Evolutionary conservation across 2,113 vertebrate genomes (phyloP).

Genomic region (Atrichornis clamosus): DNA sequence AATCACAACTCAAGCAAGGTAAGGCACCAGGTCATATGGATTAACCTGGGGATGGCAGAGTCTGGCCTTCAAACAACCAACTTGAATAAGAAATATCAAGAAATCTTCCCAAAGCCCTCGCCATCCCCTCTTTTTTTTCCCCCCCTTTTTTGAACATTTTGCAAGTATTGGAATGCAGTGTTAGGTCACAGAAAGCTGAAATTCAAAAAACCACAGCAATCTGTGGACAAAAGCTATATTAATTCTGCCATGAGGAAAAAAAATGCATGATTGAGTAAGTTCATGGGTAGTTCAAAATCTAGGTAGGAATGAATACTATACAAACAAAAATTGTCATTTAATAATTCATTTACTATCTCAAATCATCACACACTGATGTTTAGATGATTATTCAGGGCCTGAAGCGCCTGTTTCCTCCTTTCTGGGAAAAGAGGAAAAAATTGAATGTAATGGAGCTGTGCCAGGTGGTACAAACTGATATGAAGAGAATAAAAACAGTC

Average conservation of each 20-base stretch:
- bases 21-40: neutral
- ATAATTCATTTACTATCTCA: neutral
- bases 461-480: neutral
- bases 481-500: neutral
- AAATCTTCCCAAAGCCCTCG: neutral
- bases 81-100: neutral
- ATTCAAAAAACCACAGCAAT: neutral
- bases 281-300: neutral
- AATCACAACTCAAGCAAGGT: neutral
- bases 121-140: fast-evolving
- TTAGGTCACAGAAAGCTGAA: neutral
- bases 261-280: neutral
- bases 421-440: neutral
- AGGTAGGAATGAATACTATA: neutral
- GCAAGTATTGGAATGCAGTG: neutral
- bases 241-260: neutral
- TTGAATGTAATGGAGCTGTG: neutral
- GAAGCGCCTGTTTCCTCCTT: neutral
- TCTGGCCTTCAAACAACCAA: neutral
- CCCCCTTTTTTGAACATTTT: neutral
- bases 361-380: neutral
- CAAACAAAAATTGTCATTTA: neutral
- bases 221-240: neutral
- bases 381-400: neutral
- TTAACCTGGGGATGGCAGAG: neutral